These are phyloP conservation scores for Spodoptera frugiperda DNA, from an alignment of 1,140 invertebrate genomes.

Conservation along the genomic window DNA sequence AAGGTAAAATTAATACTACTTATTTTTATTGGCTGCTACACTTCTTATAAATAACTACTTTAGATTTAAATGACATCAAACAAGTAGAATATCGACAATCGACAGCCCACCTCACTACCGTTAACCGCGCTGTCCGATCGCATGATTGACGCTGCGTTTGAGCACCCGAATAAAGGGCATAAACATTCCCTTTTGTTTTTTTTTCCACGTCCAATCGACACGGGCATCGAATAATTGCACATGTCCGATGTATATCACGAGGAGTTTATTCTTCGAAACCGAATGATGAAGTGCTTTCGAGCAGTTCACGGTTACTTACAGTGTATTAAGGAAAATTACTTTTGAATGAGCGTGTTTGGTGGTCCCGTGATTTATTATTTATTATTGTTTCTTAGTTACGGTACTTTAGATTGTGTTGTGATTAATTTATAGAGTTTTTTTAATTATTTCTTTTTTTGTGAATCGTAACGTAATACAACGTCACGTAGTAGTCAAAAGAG, in stretches of 20 bases:
- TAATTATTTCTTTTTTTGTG: no score
- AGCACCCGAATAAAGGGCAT: constrained; percentile 49
- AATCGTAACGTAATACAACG: no score
- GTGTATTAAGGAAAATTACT: constrained; percentile 46
- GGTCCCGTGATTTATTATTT: constrained; percentile 10
- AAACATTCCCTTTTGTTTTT: constrained; percentile 48
- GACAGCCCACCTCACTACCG: constrained; percentile 17
- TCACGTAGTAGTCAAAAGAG: no score
- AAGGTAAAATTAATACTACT: no score
- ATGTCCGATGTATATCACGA: constrained; percentile 63
- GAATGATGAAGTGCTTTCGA: constrained; percentile 34
- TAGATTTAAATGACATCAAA: no score
- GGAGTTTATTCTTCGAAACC: constrained; percentile 59
- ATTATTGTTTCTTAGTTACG: constrained; percentile 26
- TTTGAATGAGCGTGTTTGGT: constrained; percentile 31
- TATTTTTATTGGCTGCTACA: no score
- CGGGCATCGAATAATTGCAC: constrained; percentile 48
- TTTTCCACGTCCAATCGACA: constrained; percentile 16
- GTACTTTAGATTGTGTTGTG: constrained; percentile 19
- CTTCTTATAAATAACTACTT: no score
- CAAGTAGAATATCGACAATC: constrained; percentile 29
- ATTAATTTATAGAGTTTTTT: background rate
- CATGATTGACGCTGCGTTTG: constrained; percentile 66
- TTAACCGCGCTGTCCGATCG: constrained; percentile 39
- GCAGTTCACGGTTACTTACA: constrained; percentile 32